Conservation (phyloP, 2,797 vertebrate genomes). For the Coreius guichenoti region DNA sequence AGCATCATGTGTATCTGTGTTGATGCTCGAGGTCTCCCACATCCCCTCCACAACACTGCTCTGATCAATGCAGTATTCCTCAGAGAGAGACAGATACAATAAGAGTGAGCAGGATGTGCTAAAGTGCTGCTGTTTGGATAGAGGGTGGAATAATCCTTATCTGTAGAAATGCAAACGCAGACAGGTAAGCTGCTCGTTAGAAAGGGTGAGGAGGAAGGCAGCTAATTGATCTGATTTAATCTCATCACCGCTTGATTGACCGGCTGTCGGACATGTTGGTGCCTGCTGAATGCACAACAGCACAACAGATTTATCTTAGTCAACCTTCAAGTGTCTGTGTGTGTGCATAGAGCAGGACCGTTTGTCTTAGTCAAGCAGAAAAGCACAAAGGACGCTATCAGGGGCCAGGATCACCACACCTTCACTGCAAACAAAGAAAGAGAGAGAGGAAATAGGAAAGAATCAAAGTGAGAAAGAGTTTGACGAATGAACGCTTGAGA, state of each 20-base stretch:
- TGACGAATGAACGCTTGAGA: slow-evolving; percentile 31
- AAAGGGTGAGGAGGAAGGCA: slow-evolving; percentile 68
- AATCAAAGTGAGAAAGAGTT: slow-evolving; percentile 33
- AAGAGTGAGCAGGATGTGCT: not conserved
- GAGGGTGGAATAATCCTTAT: slow-evolving; percentile 45
- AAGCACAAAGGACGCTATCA: slow-evolving; percentile 68
- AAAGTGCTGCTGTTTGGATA: slow-evolving; percentile 59
- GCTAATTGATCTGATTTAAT: slow-evolving; percentile 80
- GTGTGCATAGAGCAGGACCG: slow-evolving; percentile 54
- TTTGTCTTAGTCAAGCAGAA: slow-evolving; percentile 70
- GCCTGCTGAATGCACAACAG: slow-evolving; percentile 69
- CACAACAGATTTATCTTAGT: slow-evolving; percentile 73
- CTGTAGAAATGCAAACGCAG: slow-evolving; percentile 41
- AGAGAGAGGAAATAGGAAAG: slow-evolving; percentile 34
- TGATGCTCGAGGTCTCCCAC: slow-evolving; percentile 35
- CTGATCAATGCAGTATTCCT: slow-evolving; percentile 23
- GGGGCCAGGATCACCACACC: slow-evolving; percentile 62
- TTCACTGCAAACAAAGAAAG: slow-evolving; percentile 53
- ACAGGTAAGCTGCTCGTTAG: slow-evolving; percentile 63
- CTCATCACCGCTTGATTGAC: slow-evolving; percentile 78
- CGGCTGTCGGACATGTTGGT: slow-evolving; percentile 72
- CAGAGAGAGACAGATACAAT: slow-evolving; percentile 10
- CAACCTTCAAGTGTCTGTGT: slow-evolving; percentile 56
- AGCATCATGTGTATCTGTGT: slow-evolving; percentile 29
- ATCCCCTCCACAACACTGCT: not conserved